A percentile compares a stretch with the other conserved stretches of the same genome.
These are phyloP conservation scores for Drosophila conformis DNA, from an alignment of 2,888 invertebrate species.

Conservation along the genomic window DNA sequence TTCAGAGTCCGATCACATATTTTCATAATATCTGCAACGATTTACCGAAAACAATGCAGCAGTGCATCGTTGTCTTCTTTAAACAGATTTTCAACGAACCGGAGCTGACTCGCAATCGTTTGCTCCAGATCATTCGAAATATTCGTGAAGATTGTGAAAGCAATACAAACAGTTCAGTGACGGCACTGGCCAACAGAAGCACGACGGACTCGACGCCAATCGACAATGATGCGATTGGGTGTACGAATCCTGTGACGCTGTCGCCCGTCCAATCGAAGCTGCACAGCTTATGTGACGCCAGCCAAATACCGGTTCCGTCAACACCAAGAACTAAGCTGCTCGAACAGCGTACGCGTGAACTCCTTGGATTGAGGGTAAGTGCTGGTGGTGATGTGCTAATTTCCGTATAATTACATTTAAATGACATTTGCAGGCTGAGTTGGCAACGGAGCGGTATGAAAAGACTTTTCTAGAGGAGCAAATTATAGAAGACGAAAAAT, in stretches of 20 bases:
- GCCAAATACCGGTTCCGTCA: slow-evolving; percentile 11
- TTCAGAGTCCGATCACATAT: slow-evolving; percentile 70
- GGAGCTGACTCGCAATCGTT: slow-evolving; percentile 60
- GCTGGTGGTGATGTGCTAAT: background rate
- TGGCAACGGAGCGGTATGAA: slow-evolving; percentile 83
- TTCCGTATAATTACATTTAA: background rate
- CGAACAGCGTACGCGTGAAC: slow-evolving; percentile 80
- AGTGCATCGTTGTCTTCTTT: slow-evolving; percentile 78
- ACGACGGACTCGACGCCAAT: background rate
- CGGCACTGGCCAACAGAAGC: background rate
- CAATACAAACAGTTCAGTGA: background rate
- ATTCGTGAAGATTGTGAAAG: slow-evolving; percentile 18
- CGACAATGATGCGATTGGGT: slow-evolving; percentile 5
- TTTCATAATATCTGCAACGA: slow-evolving; percentile 82
- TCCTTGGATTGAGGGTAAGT: slow-evolving; percentile 77
- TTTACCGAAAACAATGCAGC: slow-evolving; percentile 74
- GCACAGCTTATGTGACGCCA: background rate
- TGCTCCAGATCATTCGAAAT: slow-evolving; percentile 73
- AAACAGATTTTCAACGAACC: slow-evolving; percentile 65
- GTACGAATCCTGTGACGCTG: background rate
- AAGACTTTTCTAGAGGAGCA: slow-evolving; percentile 80
- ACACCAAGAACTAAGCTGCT: slow-evolving; percentile 73
- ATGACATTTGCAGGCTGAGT: slow-evolving; percentile 66
- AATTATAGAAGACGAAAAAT: slow-evolving; percentile 76
- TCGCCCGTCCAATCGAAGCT: background rate